These are phyloP conservation scores for Andrena marginata DNA, from an alignment of 2,888 invertebrate species.

Conservation along the genomic window DNA sequence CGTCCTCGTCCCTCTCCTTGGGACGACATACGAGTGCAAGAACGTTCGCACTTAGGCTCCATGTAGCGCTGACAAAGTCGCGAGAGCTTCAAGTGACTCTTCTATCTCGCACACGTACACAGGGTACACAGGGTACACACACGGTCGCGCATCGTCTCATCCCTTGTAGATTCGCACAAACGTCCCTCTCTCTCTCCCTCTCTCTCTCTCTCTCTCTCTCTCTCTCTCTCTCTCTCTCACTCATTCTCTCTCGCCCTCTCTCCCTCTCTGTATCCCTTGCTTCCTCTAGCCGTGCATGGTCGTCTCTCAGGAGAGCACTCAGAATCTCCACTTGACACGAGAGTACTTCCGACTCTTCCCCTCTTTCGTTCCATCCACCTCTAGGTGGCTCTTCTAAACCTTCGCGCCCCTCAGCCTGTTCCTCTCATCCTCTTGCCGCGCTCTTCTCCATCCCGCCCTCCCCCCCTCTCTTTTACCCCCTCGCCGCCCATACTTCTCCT, in stretches of 20 bases:
- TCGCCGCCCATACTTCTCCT: conserved; percentile 19
- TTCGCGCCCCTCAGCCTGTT: conserved; percentile 69
- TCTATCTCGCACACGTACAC: conserved; percentile 47
- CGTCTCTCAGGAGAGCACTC: conserved; percentile 81
- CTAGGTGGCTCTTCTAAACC: conserved; percentile 67
- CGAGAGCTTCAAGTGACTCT: conserved; percentile 73
- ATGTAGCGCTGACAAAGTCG: conserved; percentile 82
- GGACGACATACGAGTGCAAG: conserved; percentile 75
- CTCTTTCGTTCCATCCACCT: conserved; percentile 58
- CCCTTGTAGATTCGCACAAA: conserved; percentile 45
- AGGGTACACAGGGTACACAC: conserved; percentile 17
- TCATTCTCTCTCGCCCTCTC: conserved; percentile 22
- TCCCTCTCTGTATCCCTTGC: conserved; percentile 13
- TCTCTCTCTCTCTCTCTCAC: background rate
- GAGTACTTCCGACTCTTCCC: conserved; percentile 75
- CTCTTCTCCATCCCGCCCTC: conserved; percentile 3
- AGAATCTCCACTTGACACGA: conserved; percentile 82
- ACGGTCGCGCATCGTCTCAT: conserved; percentile 24
- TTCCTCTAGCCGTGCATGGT: conserved; percentile 63
- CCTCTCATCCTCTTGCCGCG: conserved; percentile 29
- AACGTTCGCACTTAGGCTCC: conserved; percentile 77
- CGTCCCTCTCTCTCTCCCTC: conserved; percentile 27
- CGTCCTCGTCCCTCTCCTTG: conserved; percentile 73
- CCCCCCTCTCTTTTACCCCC: background rate
- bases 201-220: conserved; percentile 46